Percentiles rank a stretch among this genome's conserved stretches.
These are phyloP conservation scores for Parasteatoda tepidariorum DNA, from an alignment of 1,140 invertebrate species.

Conservation along the genomic window DNA sequence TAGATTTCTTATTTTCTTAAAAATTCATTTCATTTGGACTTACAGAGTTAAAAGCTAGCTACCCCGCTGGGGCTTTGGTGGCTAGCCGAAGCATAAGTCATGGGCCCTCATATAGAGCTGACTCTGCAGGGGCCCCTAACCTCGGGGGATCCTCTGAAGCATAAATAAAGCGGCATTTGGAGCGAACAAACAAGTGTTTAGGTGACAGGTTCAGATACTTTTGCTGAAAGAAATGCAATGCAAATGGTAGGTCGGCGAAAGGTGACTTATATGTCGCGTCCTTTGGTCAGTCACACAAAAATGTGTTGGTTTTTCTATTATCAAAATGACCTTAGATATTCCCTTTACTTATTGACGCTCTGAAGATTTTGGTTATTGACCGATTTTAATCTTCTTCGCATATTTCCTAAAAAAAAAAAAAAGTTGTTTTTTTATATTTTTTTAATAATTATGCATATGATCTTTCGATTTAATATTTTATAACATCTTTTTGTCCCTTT, in stretches of 20 bases:
- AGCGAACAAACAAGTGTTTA: constrained; percentile 12
- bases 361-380: too few species aligned
- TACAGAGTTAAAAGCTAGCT: neutral
- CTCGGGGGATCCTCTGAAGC: neutral
- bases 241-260: neutral
- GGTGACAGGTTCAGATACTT: constrained; percentile 9
- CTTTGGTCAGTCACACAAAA: too few species aligned
- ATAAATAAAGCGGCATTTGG: constrained; percentile 24
- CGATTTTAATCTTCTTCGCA: too few species aligned
- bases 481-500: too few species aligned
- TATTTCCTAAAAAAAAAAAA: too few species aligned
- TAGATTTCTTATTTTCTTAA: neutral
- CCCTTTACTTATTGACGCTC: too few species aligned
- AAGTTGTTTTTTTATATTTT: neutral
- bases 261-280: too few species aligned
- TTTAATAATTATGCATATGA: too few species aligned
- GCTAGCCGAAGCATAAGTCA: constrained; percentile 1
- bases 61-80: neutral
- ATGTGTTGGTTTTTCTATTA: too few species aligned
- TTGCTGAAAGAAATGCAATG: neutral
- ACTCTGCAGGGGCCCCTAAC: neutral
- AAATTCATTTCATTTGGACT: neutral
- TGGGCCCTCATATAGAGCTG: neutral
- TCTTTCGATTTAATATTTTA: too few species aligned
- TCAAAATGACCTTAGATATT: too few species aligned